A percentile compares a stretch with the other conserved stretches of the same genome.
These are phyloP conservation scores for Turritopsis dohrnii DNA, from an alignment of 30 jellyfish, hydroid and myxozoan species.

Conservation along the genomic window DNA sequence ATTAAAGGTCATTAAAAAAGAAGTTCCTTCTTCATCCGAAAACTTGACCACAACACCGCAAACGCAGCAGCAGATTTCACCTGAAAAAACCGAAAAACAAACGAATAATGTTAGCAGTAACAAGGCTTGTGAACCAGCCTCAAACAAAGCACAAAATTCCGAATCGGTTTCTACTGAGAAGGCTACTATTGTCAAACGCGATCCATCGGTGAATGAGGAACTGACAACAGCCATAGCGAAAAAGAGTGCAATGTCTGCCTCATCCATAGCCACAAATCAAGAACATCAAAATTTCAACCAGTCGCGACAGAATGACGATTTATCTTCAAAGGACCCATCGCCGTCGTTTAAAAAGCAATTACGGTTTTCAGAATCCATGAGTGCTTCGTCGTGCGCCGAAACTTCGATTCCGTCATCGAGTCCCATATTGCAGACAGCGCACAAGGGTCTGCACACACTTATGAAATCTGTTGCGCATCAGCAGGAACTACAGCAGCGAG, in stretches of 20 bases:
- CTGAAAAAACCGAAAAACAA: not conserved
- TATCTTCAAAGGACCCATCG: not conserved
- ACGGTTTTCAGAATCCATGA: not conserved
- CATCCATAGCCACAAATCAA: not conserved
- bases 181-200: not conserved
- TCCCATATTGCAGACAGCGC: not conserved
- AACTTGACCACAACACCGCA: not conserved
- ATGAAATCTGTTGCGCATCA: not conserved
- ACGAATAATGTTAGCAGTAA: not conserved
- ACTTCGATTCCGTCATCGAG: not conserved
- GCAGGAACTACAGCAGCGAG: not conserved
- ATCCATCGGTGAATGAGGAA: not conserved
- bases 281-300: not conserved
- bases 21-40: not conserved
- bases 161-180: not conserved
- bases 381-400: not conserved
- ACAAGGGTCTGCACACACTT: not conserved
- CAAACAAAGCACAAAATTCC: not conserved
- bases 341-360: not conserved
- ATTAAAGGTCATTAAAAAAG: conserved; percentile 5
- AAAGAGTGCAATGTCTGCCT: not conserved
- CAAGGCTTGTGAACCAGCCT: not conserved
- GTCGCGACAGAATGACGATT: not conserved
- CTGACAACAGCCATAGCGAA: not conserved
- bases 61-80: not conserved